A percentile compares a stretch with the other conserved stretches of the same genome.
Conservation (phyloP, 2,888 invertebrate genomes). For the Lapara coniferarum region DNA sequence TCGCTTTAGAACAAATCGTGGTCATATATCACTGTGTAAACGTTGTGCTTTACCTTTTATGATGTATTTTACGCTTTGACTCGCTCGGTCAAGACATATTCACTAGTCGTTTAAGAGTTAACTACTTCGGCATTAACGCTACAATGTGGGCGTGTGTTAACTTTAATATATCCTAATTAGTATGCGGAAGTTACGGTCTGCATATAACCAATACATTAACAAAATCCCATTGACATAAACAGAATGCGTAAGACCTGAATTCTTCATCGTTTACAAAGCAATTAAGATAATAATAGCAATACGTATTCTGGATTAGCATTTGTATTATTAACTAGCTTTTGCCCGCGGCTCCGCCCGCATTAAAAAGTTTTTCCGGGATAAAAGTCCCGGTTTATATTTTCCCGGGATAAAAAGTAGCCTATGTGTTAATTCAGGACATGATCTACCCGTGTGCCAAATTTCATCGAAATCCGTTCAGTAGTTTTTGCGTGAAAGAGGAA, state of each 20-base stretch:
- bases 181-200: neutral
- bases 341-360: no score
- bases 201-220: neutral
- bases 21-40: conserved; percentile 58
- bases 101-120: conserved; percentile 52
- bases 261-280: neutral
- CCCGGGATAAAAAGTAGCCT: no score
- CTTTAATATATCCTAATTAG: neutral
- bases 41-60: conserved; percentile 60
- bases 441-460: no score
- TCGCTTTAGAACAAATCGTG: conserved; percentile 61
- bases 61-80: conserved; percentile 56
- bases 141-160: conserved; percentile 22
- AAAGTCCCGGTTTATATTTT: no score
- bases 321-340: conserved; percentile 1
- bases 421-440: no score
- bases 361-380: no score
- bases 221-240: neutral
- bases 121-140: conserved; percentile 41
- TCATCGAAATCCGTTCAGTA: no score
- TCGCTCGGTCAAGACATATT: conserved; percentile 45
- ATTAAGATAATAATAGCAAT: conserved; percentile 17
- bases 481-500: no score
- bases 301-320: conserved; percentile 12
- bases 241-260: neutral